These are phyloP conservation scores for Drosophila melanica DNA, from an alignment of 1,140 invertebrate species.

Conservation along the genomic window DNA sequence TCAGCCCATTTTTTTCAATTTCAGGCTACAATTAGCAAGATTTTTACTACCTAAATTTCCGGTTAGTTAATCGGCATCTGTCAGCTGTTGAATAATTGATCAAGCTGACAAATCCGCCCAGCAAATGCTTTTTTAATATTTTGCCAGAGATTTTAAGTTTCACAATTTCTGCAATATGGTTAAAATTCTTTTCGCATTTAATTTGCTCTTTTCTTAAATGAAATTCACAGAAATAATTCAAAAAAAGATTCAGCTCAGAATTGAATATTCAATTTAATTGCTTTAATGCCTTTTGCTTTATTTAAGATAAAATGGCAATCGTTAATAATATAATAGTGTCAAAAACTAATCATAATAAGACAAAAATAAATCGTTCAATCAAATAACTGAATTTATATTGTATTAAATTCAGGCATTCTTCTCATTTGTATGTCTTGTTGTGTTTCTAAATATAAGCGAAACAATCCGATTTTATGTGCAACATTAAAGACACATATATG, in stretches of 20 bases:
- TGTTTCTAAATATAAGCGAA: conserved; percentile 44
- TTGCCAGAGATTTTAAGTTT: background rate
- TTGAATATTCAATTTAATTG: background rate
- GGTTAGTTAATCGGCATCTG: conserved; percentile 6
- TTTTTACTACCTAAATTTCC: conserved; percentile 13
- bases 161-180: background rate
- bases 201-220: too few species aligned
- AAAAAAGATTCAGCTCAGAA: too few species aligned
- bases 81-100: conserved; percentile 11
- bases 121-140: conserved; percentile 9
- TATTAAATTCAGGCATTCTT: conserved; percentile 6
- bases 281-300: background rate
- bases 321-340: background rate
- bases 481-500: conserved; percentile 12
- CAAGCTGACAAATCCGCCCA: background rate
- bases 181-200: background rate
- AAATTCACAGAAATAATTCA: too few species aligned
- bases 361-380: background rate
- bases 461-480: conserved; percentile 12
- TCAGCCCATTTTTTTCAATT: background rate
- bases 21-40: background rate
- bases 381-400: background rate
- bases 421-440: conserved; percentile 38
- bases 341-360: background rate
- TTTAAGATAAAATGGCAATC: background rate